Percentiles rank a stretch among this genome's conserved stretches.
These are phyloP conservation scores for Diaperis boleti DNA, from an alignment of 2,888 invertebrate genomes.

Conservation along the genomic window DNA sequence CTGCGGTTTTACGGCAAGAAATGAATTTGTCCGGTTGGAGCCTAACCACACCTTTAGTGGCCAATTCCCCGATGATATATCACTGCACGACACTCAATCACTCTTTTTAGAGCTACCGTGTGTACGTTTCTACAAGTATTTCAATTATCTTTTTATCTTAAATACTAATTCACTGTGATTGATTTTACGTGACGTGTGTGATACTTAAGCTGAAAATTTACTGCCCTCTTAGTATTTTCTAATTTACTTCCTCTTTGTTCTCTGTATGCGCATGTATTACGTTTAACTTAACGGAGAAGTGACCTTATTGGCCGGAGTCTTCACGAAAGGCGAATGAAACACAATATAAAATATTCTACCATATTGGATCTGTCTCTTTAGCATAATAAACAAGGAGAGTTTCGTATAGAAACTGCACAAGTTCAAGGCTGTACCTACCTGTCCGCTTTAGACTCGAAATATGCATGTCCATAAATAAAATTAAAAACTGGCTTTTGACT, in stretches of 20 bases:
- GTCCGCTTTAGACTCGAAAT: slow-evolving; percentile 37
- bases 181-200: slow-evolving; percentile 18
- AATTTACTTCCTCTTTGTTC: slow-evolving; percentile 32
- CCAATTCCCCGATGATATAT: slow-evolving; percentile 1
- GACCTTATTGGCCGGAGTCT: background rate
- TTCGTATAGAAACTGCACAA: slow-evolving; percentile 38
- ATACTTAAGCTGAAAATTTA: slow-evolving; percentile 15
- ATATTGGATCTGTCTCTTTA: slow-evolving; percentile 16
- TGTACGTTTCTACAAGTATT: slow-evolving; percentile 8
- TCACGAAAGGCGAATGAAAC: background rate
- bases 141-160: slow-evolving; percentile 24
- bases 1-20: slow-evolving; percentile 25
- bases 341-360: slow-evolving; percentile 10
- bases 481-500: slow-evolving; percentile 43
- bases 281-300: background rate
- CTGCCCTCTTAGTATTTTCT: slow-evolving; percentile 14
- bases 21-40: slow-evolving; percentile 16
- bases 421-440: slow-evolving; percentile 43
- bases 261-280: background rate
- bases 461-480: slow-evolving; percentile 44
- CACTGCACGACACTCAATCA: background rate
- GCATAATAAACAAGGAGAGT: slow-evolving; percentile 15
- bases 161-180: slow-evolving; percentile 23
- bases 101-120: slow-evolving; percentile 18
- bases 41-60: slow-evolving; percentile 20